Evolutionary conservation across 2,113 vertebrate genomes (phyloP), one percentile per base, ranked within the genome.

Genomic region (Anhinga anhinga): DNA sequence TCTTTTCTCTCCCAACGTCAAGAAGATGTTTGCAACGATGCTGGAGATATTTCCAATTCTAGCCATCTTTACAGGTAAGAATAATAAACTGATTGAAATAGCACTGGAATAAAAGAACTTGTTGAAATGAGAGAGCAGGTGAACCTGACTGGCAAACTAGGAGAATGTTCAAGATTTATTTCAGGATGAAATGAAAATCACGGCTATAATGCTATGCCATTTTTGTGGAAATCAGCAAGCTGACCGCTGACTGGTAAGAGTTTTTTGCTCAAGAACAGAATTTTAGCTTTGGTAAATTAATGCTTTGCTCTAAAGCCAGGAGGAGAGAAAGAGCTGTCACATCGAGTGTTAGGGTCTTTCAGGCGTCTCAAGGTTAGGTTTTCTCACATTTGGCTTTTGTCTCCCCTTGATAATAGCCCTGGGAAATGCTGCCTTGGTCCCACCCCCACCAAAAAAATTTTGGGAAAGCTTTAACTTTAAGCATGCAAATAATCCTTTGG

Each of bases 61-160:
- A 56, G 86, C 79, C 22, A 23, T 87, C 36, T 44, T 98, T 34
- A 67, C 93, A 96, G 98, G 97, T 98, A 96, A 97, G 95, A 72
- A 58, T 23, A 71, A 82, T 25, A 85, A 90, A 76, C 56, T 34
- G 29, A 90, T 36, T 0, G 1, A 79, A 70, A 78, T 19, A 67
- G 61, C 5, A 14, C 17, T 50, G 77, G 47, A 45, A 47, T 32
- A 78, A 73, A 53, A 36, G 42, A 69, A n/a, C 29, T 17, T 47
- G 71, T 16, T 62, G 77, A 82, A 91, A 25, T 36, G 27, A n/a
- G 62, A 58, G 42, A 55, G 70, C n/a, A 62, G 74, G 25, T 45
- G 49, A 94, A 23, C 71, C 66, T 52, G 56, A 6, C 11, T n/a
- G 32, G 69, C 18, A 91, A 52, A 52, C 26, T 21, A 56, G 61